Evolutionary conservation across 2,888 invertebrate species (phyloP), one percentile per base, ranked within the genome.

Genomic region (Polyommatus iphigenia): DNA sequence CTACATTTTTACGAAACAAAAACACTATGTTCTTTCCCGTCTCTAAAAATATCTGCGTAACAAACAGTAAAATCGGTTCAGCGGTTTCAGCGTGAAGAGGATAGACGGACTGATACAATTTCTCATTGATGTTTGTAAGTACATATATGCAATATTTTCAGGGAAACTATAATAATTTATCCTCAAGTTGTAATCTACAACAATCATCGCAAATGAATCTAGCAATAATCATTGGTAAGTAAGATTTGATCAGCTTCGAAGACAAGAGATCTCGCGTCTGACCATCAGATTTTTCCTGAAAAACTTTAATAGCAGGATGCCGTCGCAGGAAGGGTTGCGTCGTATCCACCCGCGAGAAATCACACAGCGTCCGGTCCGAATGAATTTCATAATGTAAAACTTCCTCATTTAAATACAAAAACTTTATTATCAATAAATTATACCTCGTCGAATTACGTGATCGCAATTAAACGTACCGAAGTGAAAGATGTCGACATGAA

Each of bases 401-500:
- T 80, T 82, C 81, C 82, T 80, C 75, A 75, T 75, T 75, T 75
- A 75, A 50, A 59, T 72, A 59, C 29, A 57, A 72, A 29, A 29
- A 32, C 29, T 46, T 24, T 71, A 67, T 36, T 71, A 71, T 20
- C 32, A 29, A 72, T 18, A 77, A 76, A 76, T 77, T 75, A 8
- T 73, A 29, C 50, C 73, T 50, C 72, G 41, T 3, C 41, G 20
- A 73, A 73, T 73, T 75, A 75, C 54, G 75, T 54, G 73, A 50
- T 75, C 20, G 67, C 62, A 67, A 77, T 78, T 79, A 78, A 76
- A 76, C 76, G 79, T 76, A 77, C 76, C 75, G 46, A 79, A 81
- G 82, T 81, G 82, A 83, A 82, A 82, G 81, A 83, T 80, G 85
- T 87, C 87, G 85, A 89, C 87, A 88, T 85, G 91, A 92, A 92